Base-by-base conservation (phyloP, 2,113 vertebrate genomes). In the Perca schrenkii region DNA sequence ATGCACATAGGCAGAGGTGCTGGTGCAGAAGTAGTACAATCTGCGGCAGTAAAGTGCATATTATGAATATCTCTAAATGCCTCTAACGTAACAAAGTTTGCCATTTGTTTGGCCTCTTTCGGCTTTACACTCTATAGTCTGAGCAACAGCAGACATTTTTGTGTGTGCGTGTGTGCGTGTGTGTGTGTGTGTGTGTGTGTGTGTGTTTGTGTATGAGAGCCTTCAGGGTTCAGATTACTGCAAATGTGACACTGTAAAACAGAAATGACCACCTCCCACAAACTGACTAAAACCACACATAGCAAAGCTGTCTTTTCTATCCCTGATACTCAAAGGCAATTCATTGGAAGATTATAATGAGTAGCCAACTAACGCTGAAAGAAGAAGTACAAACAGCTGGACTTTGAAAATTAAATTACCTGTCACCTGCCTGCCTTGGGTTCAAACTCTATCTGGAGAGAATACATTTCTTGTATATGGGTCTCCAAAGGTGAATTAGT, bases 211-310 rank as follows among this genome's bases (percentile, higher is more conserved):
- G 61, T 58, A 53, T 16, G 53, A 60, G 31, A 47, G 47, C 70
- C 74, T 76, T 58, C 21, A 68, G 54, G 81, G 49, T 58, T 77
- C 36, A 66, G 47, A 70, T 52, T 12, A 36, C 47, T 71, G 73
- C 80, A 80, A 46, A 86, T 80, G 77, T 65, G 67, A 80, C 73
- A 62, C 6, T 19, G 36, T 60, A 43, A 22, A 74, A 63, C n/a
- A 69, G 17, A 77, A 69, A 60, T 0, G 3, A 47, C 28, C 46
- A 66, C 17, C 47, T 73, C 56, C 50, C 19, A 25, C 58, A 61
- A 75, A 66, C 11, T 43, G 65, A 79, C 25, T 60, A 34, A 50
- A 64, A 22, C n/a, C 28, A 66, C 46, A 21, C n/a, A 60, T 14
- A n/a, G 49, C 63, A 56, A 21, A 36, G 56, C 36, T 49, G n/a